These are phyloP conservation scores for Eurois occulta DNA, from an alignment of 2,888 invertebrate genomes.

Conservation along the genomic window DNA sequence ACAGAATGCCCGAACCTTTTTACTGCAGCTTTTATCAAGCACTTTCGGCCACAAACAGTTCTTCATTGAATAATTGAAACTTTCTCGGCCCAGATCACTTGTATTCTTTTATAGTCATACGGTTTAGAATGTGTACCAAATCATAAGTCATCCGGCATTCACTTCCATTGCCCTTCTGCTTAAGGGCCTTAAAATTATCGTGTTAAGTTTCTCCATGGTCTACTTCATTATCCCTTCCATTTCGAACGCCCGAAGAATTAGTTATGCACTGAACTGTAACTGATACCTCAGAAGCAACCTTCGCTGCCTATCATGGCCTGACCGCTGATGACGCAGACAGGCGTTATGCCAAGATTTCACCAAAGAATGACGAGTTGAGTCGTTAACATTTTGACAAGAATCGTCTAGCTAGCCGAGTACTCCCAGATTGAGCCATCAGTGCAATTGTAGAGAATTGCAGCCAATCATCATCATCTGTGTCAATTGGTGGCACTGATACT, in stretches of 20 bases:
- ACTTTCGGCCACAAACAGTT: not conserved
- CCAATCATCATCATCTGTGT: conserved; percentile 59
- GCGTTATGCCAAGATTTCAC: conserved; percentile 64
- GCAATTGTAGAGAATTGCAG: conserved; percentile 62
- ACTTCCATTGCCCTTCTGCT: conserved; percentile 18
- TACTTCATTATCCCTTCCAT: conserved; percentile 12
- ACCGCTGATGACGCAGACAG: conserved; percentile 61
- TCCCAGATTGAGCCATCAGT: conserved; percentile 56
- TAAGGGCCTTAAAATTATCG: not conserved
- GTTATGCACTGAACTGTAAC: conserved; percentile 51
- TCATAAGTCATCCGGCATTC: conserved; percentile 7
- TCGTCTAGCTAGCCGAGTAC: conserved; percentile 27
- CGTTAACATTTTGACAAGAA: conserved; percentile 45
- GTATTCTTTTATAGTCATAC: conserved; percentile 19
- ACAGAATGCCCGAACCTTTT: not conserved
- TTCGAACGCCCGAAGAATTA: conserved; percentile 24
- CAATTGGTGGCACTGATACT: conserved; percentile 64
- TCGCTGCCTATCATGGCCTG: conserved; percentile 44
- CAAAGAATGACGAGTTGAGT: conserved; percentile 53
- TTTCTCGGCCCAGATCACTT: not conserved
- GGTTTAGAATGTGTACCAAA: conserved; percentile 16
- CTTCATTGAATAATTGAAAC: not conserved
- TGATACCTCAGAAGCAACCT: conserved; percentile 56
- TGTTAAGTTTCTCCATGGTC: conserved; percentile 5
- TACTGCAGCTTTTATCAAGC: not conserved